A percentile compares a stretch with the other conserved stretches of the same genome.
phyloP scores from a whole-genome alignment of 2,888 invertebrate species.

The Hedychridium roseum region DNA sequence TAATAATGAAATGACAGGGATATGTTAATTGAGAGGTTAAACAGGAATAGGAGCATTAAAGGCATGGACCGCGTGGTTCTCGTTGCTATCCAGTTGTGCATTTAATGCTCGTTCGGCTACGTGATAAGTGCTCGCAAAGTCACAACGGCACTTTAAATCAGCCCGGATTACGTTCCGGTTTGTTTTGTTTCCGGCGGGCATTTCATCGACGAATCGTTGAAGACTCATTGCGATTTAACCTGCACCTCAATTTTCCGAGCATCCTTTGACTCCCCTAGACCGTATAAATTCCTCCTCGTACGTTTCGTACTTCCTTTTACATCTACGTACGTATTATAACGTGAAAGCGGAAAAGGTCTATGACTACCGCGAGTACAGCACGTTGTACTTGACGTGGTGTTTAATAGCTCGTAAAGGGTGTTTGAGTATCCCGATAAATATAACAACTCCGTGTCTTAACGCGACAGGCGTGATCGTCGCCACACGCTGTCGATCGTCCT shows the following conservation, averaged over 20 bases:
- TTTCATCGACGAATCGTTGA: slow-evolving; percentile 5
- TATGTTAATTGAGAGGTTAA: slow-evolving; percentile 57
- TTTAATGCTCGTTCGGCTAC: slow-evolving; percentile 46
- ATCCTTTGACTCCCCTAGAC: too few species aligned
- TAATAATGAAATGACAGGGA: slow-evolving; percentile 51
- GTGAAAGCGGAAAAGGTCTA: slow-evolving; percentile 25
- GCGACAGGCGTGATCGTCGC: slow-evolving; percentile 36
- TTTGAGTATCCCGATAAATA: slow-evolving; percentile 63
- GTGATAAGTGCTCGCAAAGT: slow-evolving; percentile 48
- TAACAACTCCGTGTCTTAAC: slow-evolving; percentile 55
- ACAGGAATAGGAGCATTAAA: slow-evolving; percentile 54
- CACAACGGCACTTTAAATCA: slow-evolving; percentile 47
- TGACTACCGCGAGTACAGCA: slow-evolving; percentile 32
- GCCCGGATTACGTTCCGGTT: slow-evolving; percentile 31
- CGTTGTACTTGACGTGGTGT: slow-evolving; percentile 56
- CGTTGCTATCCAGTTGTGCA: slow-evolving; percentile 38
- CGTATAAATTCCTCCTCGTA: too few species aligned
- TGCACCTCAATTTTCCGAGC: too few species aligned
- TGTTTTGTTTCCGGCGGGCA: slow-evolving; percentile 20
- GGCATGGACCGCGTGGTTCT: slow-evolving; percentile 31
- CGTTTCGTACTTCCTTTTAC: too few species aligned
- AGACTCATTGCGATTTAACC: background rate
- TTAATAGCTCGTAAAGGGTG: slow-evolving; percentile 62
- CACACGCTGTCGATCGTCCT: slow-evolving; percentile 12
- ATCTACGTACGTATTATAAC: slow-evolving; percentile 8